Conservation (phyloP, 30 jellyfish, hydroid and myxozoan species). For the Euphysa ruthae region DNA sequence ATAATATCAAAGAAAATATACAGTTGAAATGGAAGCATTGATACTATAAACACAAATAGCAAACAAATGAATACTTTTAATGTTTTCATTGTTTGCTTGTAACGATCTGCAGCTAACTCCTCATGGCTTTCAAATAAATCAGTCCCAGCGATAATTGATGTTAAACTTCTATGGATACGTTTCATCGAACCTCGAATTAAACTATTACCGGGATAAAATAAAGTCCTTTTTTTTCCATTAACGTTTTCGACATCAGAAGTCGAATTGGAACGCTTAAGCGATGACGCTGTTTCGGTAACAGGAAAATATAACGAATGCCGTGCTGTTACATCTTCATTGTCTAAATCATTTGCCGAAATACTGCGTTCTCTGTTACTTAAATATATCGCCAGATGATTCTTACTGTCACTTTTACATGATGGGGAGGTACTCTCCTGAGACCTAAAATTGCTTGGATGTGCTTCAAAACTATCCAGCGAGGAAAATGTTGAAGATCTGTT, state of each 20-base stretch:
- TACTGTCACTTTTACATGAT: background rate
- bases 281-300: too few species aligned
- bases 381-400: conserved; percentile 1
- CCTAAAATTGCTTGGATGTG: too few species aligned
- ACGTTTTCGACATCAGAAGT: too few species aligned
- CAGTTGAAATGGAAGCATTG: conserved; percentile 20
- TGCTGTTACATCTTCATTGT: too few species aligned
- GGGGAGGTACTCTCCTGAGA: too few species aligned
- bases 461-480: background rate
- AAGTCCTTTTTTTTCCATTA: too few species aligned
- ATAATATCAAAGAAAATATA: background rate
- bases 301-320: too few species aligned
- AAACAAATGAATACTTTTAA: background rate
- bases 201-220: too few species aligned
- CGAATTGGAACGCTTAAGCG: too few species aligned
- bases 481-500: conserved; percentile 5
- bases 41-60: conserved; percentile 9
- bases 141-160: conserved; percentile 14
- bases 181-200: conserved; percentile 16
- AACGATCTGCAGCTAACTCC: conserved; percentile 3
- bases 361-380: too few species aligned
- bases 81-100: conserved; percentile 23
- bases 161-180: conserved; percentile 12
- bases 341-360: background rate
- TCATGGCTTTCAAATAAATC: conserved; percentile 4